Conservation (phyloP, 2,888 invertebrate species). For the Drosophila incognita region DNA sequence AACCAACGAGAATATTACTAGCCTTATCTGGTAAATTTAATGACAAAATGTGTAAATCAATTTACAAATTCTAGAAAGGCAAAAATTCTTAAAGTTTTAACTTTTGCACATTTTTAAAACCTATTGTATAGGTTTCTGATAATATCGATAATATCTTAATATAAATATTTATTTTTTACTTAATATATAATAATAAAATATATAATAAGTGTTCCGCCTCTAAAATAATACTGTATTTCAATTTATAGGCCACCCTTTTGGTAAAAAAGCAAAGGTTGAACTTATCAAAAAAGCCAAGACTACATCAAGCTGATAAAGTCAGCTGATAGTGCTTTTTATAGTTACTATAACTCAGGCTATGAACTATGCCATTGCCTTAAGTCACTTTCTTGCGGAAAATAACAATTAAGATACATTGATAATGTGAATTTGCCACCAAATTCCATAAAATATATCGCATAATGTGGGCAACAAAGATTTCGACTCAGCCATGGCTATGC, state of each 20-base stretch:
- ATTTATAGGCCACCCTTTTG: neutral
- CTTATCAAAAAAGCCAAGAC: neutral
- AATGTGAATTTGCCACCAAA: conserved; percentile 22
- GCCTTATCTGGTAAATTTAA: neutral
- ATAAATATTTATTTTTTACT: neutral
- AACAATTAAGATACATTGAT: conserved; percentile 8
- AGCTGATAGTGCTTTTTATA: neutral
- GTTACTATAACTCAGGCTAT: neutral
- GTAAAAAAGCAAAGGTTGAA: neutral
- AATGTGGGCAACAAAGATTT: conserved; percentile 10
- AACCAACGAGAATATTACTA: neutral
- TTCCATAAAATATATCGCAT: conserved; percentile 15
- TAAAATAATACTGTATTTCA: neutral
- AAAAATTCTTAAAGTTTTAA: neutral
- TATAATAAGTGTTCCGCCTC: neutral
- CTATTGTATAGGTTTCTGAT: no score
- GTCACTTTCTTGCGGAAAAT: neutral
- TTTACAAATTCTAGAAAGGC: neutral
- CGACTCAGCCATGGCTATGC: conserved; percentile 30
- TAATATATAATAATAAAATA: no score
- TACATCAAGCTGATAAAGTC: neutral
- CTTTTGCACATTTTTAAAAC: neutral
- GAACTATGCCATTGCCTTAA: neutral
- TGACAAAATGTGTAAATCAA: neutral
- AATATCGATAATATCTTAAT: neutral